Evolutionary conservation across 1,140 invertebrate species (phyloP), one percentile per base, ranked within the genome.

Genomic region (Lethocerus indicus): DNA sequence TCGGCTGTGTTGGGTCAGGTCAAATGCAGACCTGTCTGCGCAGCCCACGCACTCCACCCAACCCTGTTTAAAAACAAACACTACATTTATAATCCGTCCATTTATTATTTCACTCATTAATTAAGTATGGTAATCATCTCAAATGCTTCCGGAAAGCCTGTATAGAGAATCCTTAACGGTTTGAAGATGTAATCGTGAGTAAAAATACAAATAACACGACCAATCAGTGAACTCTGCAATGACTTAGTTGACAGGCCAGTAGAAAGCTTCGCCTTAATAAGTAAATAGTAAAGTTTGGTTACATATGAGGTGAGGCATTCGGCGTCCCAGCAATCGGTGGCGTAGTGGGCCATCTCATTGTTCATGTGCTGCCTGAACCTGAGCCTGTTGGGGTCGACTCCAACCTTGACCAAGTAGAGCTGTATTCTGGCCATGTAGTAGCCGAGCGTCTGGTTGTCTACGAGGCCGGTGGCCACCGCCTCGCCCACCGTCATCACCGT

Each of bases 341-440:
- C 96, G 70, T 99, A 99, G 71, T 99, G 96, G 58, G 96, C 96
- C 94, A 99, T 99, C 71, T 99, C 96, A 70, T 98, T 98, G 47
- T 78, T 74, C 87, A 99, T 90, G 61, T 99, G 96, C 63, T 99
- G 96, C 36, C 96, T 75, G 68, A 99, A 99, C 20, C 96, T 74
- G 25, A 99, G 62, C 60, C 82, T 83, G 18, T 79, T 75, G 0
- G 78, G 68, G 64, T 94, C 82, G 43, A 99, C 77, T 43, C 96
- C 96, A 55, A 93, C 78, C 59, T 81, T 82, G 9, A 85, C 56
- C 52, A 98, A 66, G 64, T 95, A 99, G 55, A 78, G 63, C 61
- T 96, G 82, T 59, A 98, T 98, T 56, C 95, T 73, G 1, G 84
- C 91, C 78, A 99, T 94, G 62, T 95, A 99, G 61, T 98, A 99